Evolutionary conservation across 2,888 invertebrate genomes (phyloP), one percentile per base, ranked within the genome.

Genomic region (Linnaemya vulpina): DNA sequence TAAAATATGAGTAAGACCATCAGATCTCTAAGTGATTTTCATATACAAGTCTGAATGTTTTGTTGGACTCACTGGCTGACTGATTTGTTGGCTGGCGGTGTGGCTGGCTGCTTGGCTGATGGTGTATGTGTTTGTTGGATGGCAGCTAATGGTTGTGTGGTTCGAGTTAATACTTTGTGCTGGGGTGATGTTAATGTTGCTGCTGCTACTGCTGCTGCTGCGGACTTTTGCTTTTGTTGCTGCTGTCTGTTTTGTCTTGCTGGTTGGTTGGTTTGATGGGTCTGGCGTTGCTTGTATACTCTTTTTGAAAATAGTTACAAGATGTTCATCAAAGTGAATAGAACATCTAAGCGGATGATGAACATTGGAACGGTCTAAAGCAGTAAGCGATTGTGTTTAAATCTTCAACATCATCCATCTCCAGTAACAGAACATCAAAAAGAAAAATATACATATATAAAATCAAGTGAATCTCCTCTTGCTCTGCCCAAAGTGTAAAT

Each of bases 251-350:
- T 71, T 86, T 83, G 81, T 78, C 65, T 80, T 83, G 78, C 80
- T 84, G 76, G 60, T 78, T 71, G 51, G 62, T 65, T 86, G 78
- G 80, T 68, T 86, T 80, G 86, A 83, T 83, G 82, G 86, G 83
- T 83, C 83, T 83, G 79, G 68, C 76, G 76, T 73, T 80, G 86
- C 80, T 83, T 67, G 86, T 77, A 76, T 58, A 83, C 85, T 85
- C 85, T 90, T 90, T 90, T 87, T 78, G 88, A 91, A 91, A 91
- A 91, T 91, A 90, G 90, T 91, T 91, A 90, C 90, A 91, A 91
- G 91, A 91, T 91, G 90, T 90, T 91, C 91, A 90, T 90, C 90
- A 90, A 89, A 90, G 91, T 89, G 90, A 89, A 89, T 90, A 90
- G 90, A 91, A 91, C 90, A 90, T 90, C 88, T 89, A 88, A 89